Conservation (phyloP, 2,888 invertebrate genomes). For the Sicus ferrugineus region DNA sequence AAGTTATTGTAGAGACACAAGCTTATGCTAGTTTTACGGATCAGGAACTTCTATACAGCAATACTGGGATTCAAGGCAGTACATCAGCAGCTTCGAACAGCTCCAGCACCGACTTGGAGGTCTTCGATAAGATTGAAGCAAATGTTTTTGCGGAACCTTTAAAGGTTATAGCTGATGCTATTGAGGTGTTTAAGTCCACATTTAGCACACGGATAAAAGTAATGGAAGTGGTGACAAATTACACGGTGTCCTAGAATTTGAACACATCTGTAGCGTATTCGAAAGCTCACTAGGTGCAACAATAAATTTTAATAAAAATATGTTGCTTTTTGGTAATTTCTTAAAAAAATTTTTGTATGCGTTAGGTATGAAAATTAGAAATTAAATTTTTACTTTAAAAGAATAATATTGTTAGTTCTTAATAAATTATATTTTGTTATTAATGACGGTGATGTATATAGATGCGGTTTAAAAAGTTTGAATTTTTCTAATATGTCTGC, state of each 20-base stretch:
- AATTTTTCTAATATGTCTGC: no score
- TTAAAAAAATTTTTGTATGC: no score
- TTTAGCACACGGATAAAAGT: conserved; percentile 48
- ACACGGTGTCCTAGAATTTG: conserved; percentile 29
- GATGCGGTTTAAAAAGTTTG: no score
- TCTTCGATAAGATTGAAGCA: conserved; percentile 59
- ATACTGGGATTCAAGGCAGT: conserved; percentile 25
- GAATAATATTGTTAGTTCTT: no score
- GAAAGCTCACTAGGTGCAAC: neutral
- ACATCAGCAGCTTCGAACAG: conserved; percentile 20
- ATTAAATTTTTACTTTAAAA: no score
- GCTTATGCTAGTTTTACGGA: conserved; percentile 41
- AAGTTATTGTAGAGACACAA: conserved; percentile 46
- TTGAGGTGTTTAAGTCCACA: conserved; percentile 45
- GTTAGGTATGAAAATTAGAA: no score
- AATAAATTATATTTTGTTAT: no score
- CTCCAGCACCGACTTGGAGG: conserved; percentile 43
- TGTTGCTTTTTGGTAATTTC: no score
- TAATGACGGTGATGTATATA: no score
- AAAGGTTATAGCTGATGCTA: conserved; percentile 48
- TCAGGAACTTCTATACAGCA: conserved; percentile 30
- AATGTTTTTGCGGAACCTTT: conserved; percentile 59
- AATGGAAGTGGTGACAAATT: conserved; percentile 42
- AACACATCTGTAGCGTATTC: neutral
- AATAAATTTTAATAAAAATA: neutral